Evolutionary conservation across 2,888 invertebrate species (phyloP), one percentile per base, ranked within the genome.

Genomic region (Cantharis nigra): DNA sequence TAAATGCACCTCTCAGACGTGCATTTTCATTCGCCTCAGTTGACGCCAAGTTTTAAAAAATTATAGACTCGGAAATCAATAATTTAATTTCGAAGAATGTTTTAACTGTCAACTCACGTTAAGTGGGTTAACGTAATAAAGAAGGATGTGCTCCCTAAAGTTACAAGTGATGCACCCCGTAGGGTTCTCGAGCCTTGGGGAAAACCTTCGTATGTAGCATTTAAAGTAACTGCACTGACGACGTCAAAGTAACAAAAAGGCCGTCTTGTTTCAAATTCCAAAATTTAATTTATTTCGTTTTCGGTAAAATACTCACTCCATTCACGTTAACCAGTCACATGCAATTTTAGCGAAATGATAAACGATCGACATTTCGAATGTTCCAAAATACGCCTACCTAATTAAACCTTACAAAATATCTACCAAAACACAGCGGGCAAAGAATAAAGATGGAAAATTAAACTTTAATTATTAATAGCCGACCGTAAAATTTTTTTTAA

Each of bases 61-160:
- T 49, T 49, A n/a, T 7, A 5, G n/a, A 49, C n/a, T 49, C n/a
- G 5, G n/a, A 49, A 49, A 49, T 49, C 49, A 49, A 67, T 67
- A 67, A 67, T 67, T 67, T 23, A 67, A 67, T 23, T 67, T 67
- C 65, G 23, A 18, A 73, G 49, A 73, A 73, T 73, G 65, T 64
- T 49, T 73, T 33, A 73, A 49, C 73, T 73, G 73, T 73, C 73
- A 73, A 73, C 67, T 73, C 30, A 67, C 33, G 69, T 73, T 73
- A 73, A 73, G 28, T 67, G 49, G 67, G 73, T 67, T 67, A 67
- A 67, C 20, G 23, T 23, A 67, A 67, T 67, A 67, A 67, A 67
- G 26, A 67, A 67, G 26, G 26, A 23, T 67, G 65, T 26, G 26
- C 64, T 20, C 64, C 65, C 65, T 20, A 23, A 26, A 67, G 65